Conservation (phyloP, 2,113 vertebrate genomes). For the Pantherophis guttatus region DNA sequence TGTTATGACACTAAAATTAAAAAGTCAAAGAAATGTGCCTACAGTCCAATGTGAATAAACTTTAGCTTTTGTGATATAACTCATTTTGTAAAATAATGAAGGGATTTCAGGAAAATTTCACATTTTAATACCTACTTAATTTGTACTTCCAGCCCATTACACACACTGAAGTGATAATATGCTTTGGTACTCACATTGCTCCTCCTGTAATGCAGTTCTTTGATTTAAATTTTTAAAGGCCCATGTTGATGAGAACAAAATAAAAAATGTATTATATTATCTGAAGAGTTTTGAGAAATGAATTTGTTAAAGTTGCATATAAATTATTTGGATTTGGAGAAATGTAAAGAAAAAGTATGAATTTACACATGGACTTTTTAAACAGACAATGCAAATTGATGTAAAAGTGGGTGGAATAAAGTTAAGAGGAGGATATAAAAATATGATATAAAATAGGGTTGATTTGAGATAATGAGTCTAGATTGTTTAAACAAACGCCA, state of each 20-base stretch:
- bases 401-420: background rate
- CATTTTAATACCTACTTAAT: background rate
- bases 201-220: background rate
- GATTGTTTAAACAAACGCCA: background rate
- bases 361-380: background rate
- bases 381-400: background rate
- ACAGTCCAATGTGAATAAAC: background rate
- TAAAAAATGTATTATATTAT: background rate
- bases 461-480: background rate
- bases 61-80: background rate
- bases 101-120: background rate
- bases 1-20: background rate
- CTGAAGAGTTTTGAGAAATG: background rate
- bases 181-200: background rate
- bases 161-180: background rate
- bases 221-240: background rate
- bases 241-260: background rate
- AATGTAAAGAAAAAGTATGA: background rate
- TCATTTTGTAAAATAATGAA: background rate
- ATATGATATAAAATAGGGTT: background rate
- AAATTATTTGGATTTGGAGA: background rate
- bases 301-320: background rate
- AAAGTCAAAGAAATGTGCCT: background rate
- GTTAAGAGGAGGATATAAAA: background rate
- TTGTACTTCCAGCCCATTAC: background rate